phyloP scores from a whole-genome alignment of 2,888 invertebrate genomes.

The Callimorpha dominula region DNA sequence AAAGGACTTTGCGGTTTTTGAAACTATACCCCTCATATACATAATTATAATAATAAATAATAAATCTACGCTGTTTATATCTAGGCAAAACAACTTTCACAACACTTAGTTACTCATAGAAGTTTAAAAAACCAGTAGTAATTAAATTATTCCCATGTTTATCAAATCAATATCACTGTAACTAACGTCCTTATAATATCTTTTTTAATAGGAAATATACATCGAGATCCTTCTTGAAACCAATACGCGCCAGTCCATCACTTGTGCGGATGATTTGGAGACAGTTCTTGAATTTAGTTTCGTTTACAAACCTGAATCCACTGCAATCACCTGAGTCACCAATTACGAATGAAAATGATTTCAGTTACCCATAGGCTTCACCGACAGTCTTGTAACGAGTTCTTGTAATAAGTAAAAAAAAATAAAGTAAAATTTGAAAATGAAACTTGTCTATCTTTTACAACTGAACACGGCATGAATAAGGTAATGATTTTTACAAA shows the following conservation, averaged over 20 bases:
- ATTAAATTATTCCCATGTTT: no score
- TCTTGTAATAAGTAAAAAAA: conserved; percentile 36
- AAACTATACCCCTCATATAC: no score
- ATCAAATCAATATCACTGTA: no score
- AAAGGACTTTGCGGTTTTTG: no score
- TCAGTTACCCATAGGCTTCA: background rate
- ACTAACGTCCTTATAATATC: background rate
- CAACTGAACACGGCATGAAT: conserved; percentile 71
- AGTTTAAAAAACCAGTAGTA: no score
- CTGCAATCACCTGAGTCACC: conserved; percentile 53
- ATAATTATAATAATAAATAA: no score
- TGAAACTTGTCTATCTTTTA: conserved; percentile 44
- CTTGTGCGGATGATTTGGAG: conserved; percentile 49
- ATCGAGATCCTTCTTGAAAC: conserved; percentile 12
- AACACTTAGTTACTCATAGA: no score
- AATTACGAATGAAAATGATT: conserved; percentile 1
- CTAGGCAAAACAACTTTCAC: no score
- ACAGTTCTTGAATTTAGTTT: conserved; percentile 62
- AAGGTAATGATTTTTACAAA: conserved; percentile 64
- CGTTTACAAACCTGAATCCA: conserved; percentile 59
- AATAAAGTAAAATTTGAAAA: conserved; percentile 59
- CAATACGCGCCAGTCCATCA: background rate
- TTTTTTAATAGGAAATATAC: conserved; percentile 39
- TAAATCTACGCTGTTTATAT: no score
- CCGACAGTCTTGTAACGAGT: background rate